Evolutionary conservation across 2,113 vertebrate species (phyloP).

Genomic region (Cavia aperea): DNA sequence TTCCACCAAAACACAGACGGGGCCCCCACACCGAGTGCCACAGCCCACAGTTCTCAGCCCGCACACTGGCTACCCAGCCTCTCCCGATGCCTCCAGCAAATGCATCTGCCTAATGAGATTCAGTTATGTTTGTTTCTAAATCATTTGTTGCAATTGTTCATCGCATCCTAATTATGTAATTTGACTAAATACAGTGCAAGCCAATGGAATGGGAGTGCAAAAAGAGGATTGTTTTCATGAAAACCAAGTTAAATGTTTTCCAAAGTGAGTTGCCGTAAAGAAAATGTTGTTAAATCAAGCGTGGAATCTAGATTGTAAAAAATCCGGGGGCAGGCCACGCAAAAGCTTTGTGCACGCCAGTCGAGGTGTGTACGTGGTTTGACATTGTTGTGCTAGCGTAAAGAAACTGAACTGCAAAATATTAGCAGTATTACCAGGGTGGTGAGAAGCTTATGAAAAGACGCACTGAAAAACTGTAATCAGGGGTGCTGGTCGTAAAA

Average conservation of each 20-base stretch:
- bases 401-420: neutral
- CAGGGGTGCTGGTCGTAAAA: too few relatives aligned
- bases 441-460: neutral
- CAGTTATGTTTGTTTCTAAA: neutral
- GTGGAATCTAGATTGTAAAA: neutral
- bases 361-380: neutral
- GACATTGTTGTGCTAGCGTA: accelerated
- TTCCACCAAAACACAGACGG: neutral
- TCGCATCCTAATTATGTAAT: neutral
- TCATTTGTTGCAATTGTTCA: neutral
- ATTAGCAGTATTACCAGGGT: accelerated
- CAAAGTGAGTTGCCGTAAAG: neutral
- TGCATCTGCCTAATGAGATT: neutral
- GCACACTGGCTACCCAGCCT: accelerated
- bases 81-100: neutral
- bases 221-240: neutral
- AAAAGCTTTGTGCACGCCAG: accelerated
- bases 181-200: neutral
- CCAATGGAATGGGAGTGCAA: neutral
- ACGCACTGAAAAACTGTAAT: neutral
- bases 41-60: neutral
- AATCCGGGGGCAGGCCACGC: accelerated
- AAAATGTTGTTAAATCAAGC: neutral
- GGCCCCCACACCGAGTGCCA: accelerated
- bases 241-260: neutral